phyloP scores from a whole-genome alignment of 2,888 invertebrate species.

The Erebia palarica region DNA sequence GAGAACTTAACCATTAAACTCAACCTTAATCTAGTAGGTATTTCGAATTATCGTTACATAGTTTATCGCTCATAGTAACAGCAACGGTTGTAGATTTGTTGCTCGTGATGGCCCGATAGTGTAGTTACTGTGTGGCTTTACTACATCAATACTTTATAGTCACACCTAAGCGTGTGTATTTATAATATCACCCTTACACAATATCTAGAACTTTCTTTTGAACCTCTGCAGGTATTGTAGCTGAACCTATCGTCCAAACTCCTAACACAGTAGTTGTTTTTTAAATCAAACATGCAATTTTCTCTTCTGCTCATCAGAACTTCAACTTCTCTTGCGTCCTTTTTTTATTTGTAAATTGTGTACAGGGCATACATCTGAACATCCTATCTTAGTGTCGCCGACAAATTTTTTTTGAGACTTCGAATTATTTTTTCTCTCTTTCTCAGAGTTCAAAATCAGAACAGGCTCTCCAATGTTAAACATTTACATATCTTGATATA shows the following conservation, averaged over 20 bases:
- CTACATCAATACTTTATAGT: neutral
- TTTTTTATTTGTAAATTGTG: neutral
- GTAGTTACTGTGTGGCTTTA: neutral
- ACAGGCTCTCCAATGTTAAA: neutral
- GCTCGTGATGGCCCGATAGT: slow-evolving; percentile 14
- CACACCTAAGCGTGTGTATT: neutral
- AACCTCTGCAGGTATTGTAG: neutral
- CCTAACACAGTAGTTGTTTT: neutral
- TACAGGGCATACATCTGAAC: neutral
- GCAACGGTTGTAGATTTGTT: slow-evolving; percentile 23
- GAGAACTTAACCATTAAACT: neutral
- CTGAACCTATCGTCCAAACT: no score
- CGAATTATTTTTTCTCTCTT: neutral
- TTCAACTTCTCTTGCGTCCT: neutral
- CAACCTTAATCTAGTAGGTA: slow-evolving; percentile 15
- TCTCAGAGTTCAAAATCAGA: neutral
- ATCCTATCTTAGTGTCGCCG: neutral
- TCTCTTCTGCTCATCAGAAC: neutral
- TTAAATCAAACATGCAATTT: neutral
- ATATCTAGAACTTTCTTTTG: neutral
- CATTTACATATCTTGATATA: no score
- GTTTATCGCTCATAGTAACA: slow-evolving; percentile 37
- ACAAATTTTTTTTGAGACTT: neutral
- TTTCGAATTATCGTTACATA: slow-evolving; percentile 14
- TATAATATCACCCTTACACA: neutral